Evolutionary conservation across 2,888 invertebrate species (phyloP).

Genomic region (Diachrysia chrysitis): DNA sequence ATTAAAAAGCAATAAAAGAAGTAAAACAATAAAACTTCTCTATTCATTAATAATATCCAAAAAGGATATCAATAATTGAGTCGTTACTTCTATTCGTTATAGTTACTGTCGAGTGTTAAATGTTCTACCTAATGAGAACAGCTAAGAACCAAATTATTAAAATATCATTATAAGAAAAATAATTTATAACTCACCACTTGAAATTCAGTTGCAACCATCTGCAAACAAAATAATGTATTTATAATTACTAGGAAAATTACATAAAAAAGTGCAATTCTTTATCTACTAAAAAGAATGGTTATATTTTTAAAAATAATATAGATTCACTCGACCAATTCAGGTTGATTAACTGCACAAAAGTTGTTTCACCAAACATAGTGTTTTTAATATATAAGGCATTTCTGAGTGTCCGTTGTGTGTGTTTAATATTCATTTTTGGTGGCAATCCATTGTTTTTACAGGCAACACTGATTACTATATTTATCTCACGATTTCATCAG

Average conservation of each 20-base stretch:
- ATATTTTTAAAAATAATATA: slow-evolving; percentile 30
- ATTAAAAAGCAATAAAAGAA: background rate
- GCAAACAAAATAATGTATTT: slow-evolving; percentile 71
- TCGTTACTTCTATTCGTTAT: slow-evolving; percentile 15
- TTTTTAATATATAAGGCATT: slow-evolving; percentile 65
- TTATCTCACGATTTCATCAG: slow-evolving; percentile 53
- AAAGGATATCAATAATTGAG: slow-evolving; percentile 9
- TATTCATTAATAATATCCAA: slow-evolving; percentile 16
- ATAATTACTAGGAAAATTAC: slow-evolving; percentile 61
- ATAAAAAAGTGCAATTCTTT: background rate
- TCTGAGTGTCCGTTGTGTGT: slow-evolving; percentile 53
- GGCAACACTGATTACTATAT: slow-evolving; percentile 56
- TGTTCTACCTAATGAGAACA: slow-evolving; percentile 22
- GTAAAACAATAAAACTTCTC: background rate
- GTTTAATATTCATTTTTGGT: slow-evolving; percentile 58
- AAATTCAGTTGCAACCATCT: slow-evolving; percentile 64
- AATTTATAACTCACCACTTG: slow-evolving; percentile 61
- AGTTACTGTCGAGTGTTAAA: slow-evolving; percentile 33
- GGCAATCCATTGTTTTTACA: slow-evolving; percentile 63
- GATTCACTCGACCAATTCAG: slow-evolving; percentile 27
- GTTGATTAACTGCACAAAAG: slow-evolving; percentile 56
- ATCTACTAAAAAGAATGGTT: background rate
- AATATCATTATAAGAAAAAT: slow-evolving; percentile 23
- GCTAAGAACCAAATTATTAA: slow-evolving; percentile 33
- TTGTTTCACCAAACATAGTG: slow-evolving; percentile 67